Conservation (phyloP, 2,888 invertebrate genomes). For the Drosophila colorata region DNA sequence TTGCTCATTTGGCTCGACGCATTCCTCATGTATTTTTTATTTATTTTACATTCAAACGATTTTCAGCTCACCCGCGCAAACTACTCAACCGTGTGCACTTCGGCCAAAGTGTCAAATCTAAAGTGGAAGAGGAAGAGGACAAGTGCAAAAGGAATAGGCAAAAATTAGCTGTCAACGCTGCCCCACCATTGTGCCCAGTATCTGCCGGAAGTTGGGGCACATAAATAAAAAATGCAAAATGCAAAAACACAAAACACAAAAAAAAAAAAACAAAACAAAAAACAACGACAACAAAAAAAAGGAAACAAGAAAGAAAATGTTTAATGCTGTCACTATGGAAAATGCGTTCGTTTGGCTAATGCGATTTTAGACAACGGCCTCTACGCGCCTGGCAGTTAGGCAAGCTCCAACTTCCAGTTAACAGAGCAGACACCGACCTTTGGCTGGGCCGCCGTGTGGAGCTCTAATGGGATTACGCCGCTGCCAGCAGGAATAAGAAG, state of each 20-base stretch:
- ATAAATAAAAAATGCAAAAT: slow-evolving; percentile 5
- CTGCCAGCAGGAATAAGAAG: slow-evolving; percentile 17
- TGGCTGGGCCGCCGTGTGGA: slow-evolving; percentile 22
- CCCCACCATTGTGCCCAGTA: slow-evolving; percentile 24
- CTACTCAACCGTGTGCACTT: slow-evolving; percentile 74
- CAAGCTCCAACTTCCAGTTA: slow-evolving; percentile 41
- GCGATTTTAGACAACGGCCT: slow-evolving; percentile 48
- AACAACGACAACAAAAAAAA: background rate
- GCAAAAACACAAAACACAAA: background rate
- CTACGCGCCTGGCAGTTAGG: slow-evolving; percentile 22
- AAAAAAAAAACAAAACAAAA: background rate
- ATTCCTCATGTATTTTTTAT: slow-evolving; percentile 62
- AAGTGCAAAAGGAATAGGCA: slow-evolving; percentile 14
- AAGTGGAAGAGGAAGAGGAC: slow-evolving; percentile 28
- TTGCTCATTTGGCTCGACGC: slow-evolving; percentile 46
- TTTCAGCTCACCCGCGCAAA: slow-evolving; percentile 54
- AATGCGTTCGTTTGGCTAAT: slow-evolving; percentile 49
- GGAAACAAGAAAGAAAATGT: slow-evolving; percentile 11
- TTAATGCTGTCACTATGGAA: slow-evolving; percentile 44
- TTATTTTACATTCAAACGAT: slow-evolving; percentile 65
- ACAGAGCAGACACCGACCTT: slow-evolving; percentile 13
- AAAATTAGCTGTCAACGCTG: slow-evolving; percentile 43
- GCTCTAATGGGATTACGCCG: slow-evolving; percentile 56
- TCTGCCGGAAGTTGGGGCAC: slow-evolving; percentile 17
- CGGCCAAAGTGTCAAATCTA: slow-evolving; percentile 62